A percentile compares a stretch with the other conserved stretches of the same genome.
Conservation (phyloP, 2,797 vertebrate species). For the Echeneis naucrates region DNA sequence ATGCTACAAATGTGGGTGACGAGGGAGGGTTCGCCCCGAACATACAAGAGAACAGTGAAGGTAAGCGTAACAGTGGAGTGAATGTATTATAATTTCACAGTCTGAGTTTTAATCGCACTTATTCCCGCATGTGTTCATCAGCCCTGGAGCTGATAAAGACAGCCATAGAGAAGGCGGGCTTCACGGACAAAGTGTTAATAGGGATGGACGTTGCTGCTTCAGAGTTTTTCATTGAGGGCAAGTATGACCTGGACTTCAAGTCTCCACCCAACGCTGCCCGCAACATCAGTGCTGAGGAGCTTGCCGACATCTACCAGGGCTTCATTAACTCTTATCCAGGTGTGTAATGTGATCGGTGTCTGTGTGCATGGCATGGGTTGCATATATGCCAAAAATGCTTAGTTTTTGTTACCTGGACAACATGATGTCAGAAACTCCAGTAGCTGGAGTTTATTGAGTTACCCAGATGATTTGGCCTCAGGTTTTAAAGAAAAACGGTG, state of each 20-base stretch:
- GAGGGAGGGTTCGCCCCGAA: conserved; percentile 96
- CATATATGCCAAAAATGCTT: background rate
- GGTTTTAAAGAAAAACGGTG: background rate
- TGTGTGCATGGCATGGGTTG: background rate
- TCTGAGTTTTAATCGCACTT: background rate
- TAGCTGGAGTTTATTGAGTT: conserved; percentile 1
- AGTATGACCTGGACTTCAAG: conserved; percentile 95
- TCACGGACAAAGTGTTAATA: conserved; percentile 94
- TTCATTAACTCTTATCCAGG: conserved; percentile 95
- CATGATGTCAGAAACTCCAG: background rate
- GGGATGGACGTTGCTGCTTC: conserved; percentile 96
- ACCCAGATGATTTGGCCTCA: background rate
- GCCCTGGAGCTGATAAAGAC: conserved; percentile 94
- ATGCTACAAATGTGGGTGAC: conserved; percentile 94
- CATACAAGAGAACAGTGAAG: conserved; percentile 94
- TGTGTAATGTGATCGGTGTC: conserved; percentile 58
- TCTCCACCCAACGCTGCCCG: conserved; percentile 90
- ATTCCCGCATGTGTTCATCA: conserved; percentile 54
- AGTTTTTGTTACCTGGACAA: background rate
- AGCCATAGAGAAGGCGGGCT: conserved; percentile 92
- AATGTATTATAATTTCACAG: background rate
- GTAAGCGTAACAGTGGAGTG: conserved; percentile 77
- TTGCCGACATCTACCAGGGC: conserved; percentile 92
- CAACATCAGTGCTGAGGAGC: conserved; percentile 90
- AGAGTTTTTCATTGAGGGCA: conserved; percentile 92